A percentile compares a stretch with the other conserved stretches of the same genome.
Conservation (phyloP, 2,888 invertebrate species). For the Agriopis aurantiaria region DNA sequence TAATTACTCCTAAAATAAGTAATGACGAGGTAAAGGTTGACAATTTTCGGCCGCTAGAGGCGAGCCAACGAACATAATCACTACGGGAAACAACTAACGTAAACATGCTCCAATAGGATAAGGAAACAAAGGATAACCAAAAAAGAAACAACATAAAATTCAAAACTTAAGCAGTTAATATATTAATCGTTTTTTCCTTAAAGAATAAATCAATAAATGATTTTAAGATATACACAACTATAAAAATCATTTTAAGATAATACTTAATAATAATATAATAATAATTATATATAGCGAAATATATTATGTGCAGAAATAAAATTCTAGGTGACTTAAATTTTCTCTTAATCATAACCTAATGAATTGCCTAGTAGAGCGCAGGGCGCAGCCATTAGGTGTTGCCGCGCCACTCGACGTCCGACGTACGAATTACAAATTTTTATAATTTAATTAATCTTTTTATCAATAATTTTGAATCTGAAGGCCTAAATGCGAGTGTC, state of each 20-base stretch:
- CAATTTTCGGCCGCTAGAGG: conserved; percentile 72
- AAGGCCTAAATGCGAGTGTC: conserved; percentile 90
- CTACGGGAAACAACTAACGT: conserved; percentile 64
- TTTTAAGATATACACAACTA: conserved; percentile 86
- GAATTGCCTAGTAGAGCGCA: conserved; percentile 83
- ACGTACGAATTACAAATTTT: conserved; percentile 76
- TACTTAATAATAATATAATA: conserved; percentile 86
- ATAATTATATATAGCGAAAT: conserved; percentile 87
- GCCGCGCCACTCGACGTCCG: conserved; percentile 75
- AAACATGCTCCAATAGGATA: conserved; percentile 68
- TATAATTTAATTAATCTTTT: conserved; percentile 83
- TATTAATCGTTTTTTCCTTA: conserved; percentile 86
- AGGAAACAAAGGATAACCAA: conserved; percentile 69
- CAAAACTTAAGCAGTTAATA: conserved; percentile 86
- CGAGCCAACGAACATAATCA: conserved; percentile 65
- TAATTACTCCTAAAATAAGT: conserved; percentile 85
- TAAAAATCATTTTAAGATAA: conserved; percentile 86
- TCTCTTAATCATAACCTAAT: conserved; percentile 85
- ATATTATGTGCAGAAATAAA: conserved; percentile 87
- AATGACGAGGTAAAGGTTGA: conserved; percentile 85
- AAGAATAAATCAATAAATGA: conserved; percentile 85
- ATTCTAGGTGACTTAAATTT: conserved; percentile 87
- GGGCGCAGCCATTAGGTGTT: conserved; percentile 49
- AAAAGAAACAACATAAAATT: conserved; percentile 83
- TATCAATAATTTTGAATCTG: conserved; percentile 88